A percentile compares a stretch with the other conserved stretches of the same genome.
Evolutionary conservation across 2,888 invertebrate genomes (phyloP).

Genomic region (Spilosoma lubricipeda): DNA sequence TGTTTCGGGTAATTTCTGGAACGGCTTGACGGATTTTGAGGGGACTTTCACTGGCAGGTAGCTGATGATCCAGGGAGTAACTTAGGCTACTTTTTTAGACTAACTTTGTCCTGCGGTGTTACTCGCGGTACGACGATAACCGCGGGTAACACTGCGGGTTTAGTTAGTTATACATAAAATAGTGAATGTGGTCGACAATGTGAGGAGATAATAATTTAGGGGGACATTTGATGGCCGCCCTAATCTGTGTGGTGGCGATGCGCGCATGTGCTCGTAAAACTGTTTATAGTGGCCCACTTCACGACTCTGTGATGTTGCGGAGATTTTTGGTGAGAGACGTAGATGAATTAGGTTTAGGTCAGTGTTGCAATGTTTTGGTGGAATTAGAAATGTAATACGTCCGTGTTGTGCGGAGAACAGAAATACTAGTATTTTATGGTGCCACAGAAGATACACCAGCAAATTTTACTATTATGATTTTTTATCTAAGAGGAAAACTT

Average conservation of each 20-base stretch:
- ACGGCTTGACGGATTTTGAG: no score
- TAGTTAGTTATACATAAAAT: constrained; percentile 47
- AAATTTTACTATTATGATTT: no score
- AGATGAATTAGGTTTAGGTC: neutral
- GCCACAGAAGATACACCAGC: no score
- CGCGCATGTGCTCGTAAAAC: constrained; percentile 48
- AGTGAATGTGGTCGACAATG: constrained; percentile 51
- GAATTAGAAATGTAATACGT: neutral
- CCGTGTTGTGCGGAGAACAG: neutral
- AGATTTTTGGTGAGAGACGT: constrained; percentile 30
- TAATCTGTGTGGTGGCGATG: constrained; percentile 49
- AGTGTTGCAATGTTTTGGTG: neutral
- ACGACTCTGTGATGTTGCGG: constrained; percentile 20
- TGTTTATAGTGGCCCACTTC: constrained; percentile 49
- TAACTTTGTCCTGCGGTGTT: no score
- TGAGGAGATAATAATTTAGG: constrained; percentile 54
- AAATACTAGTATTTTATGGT: no score
- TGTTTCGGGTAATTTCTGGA: no score
- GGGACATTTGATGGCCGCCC: constrained; percentile 48
- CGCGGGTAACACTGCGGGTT: no score
- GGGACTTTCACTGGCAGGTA: no score
- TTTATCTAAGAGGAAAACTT: no score
- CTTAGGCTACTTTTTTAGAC: no score
- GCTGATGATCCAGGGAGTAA: no score
- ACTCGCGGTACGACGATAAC: no score